Percentiles rank a stretch among this genome's conserved stretches.
Evolutionary conservation across 1,140 invertebrate species (phyloP).

Genomic region (Helicoverpa zea): DNA sequence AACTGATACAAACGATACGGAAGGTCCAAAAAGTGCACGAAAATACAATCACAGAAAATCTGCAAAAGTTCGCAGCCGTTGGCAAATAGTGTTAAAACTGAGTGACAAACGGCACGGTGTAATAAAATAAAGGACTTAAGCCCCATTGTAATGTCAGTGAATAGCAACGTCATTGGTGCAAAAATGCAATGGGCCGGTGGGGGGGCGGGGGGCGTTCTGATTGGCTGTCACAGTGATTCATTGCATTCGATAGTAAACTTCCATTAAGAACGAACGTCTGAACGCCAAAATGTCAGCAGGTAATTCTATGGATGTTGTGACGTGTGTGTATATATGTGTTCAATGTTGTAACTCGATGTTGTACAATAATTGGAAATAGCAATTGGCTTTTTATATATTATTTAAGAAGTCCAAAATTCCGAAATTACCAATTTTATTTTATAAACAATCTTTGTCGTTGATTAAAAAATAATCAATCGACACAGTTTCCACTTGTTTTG

Average conservation of each 20-base stretch:
- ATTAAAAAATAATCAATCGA: slow-evolving; percentile 6
- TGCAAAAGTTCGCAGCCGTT: neutral
- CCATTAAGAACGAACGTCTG: slow-evolving; percentile 57
- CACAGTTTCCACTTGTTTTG: slow-evolving; percentile 4
- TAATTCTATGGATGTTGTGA: slow-evolving; percentile 55
- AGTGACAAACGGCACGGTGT: slow-evolving; percentile 27
- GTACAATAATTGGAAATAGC: slow-evolving; percentile 29
- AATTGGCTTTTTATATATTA: slow-evolving; percentile 27
- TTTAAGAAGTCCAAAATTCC: slow-evolving; percentile 8
- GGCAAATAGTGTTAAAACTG: slow-evolving; percentile 18
- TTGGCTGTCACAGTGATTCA: slow-evolving; percentile 57
- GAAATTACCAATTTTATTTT: slow-evolving; percentile 11
- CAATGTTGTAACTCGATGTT: slow-evolving; percentile 18
- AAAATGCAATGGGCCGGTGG: slow-evolving; percentile 80
- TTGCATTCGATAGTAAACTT: slow-evolving; percentile 55
- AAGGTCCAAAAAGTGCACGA: slow-evolving; percentile 7
- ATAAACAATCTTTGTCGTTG: neutral
- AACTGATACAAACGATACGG: neutral
- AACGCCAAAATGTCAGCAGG: slow-evolving; percentile 78
- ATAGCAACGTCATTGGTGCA: slow-evolving; percentile 65
- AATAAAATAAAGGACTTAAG: slow-evolving; percentile 26
- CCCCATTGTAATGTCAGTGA: slow-evolving; percentile 69
- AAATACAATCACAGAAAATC: neutral
- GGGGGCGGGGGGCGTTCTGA: slow-evolving; percentile 58
- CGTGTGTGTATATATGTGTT: neutral